Base-by-base conservation (phyloP, 2,113 vertebrate species). In the Anguilla japonica region DNA sequence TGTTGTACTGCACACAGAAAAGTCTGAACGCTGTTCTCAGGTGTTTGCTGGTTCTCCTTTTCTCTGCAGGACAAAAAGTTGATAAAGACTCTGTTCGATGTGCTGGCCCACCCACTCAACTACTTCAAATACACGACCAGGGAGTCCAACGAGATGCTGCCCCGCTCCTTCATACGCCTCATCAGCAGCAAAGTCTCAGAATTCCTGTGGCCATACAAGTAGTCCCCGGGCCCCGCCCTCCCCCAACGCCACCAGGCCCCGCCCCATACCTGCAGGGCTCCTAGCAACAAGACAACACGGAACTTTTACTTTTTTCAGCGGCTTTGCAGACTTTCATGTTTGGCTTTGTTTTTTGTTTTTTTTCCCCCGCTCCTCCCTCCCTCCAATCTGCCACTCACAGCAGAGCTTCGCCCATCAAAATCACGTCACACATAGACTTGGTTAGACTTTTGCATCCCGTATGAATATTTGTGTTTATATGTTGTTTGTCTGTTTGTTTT, bases 81-180 rank as follows among this genome's bases (percentile, higher is more conserved):
- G 94, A 99, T 99, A 94, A 99, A 99, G 93, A 98, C 97, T 89
- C 97, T 99, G 93, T 99, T 99, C 0, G 98, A 99, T 0, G 98
- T 99, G 91, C 95, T 99, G 95, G 98, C 98, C 0, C 97, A 99
- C 89, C 98, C 98, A 85, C 97, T 98, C 94, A 98, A 99, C 96
- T 99, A 99, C 95, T 99, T 99, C 94, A 99, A 99, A 92, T 99
- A 99, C 95, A 98, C 98, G 1, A 97, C 95, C 91, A 94, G 98
- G 93, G 97, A 99, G 90, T 98, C 98, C 95, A 99, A 98, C 91
- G 98, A 99, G 95, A 98, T 99, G 98, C 94, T 99, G 85, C 98
- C 98, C 0, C 97, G 98, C 79, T 99, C 98, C 85, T 99, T 99
- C 96, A 99, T 99, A 86, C 98, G 98, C 85, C 96, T 99, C 90